phyloP scores from a whole-genome alignment of 2,888 invertebrate species.

The Tetrapedia diversipes region DNA sequence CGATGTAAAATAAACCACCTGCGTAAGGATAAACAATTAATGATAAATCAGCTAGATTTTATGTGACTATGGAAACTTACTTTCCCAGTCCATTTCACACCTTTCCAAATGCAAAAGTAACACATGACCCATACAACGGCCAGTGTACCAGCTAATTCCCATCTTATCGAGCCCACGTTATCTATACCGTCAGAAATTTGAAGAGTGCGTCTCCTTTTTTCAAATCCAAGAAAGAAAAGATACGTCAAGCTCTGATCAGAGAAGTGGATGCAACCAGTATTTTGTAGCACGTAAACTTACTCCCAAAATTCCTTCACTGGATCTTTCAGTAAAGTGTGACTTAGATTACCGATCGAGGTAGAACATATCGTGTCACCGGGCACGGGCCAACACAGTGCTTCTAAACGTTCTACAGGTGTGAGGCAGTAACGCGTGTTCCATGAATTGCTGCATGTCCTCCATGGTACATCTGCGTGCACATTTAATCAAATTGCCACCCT shows the following conservation, averaged over 20 bases:
- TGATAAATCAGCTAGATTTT: neutral
- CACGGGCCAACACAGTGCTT: constrained; percentile 88
- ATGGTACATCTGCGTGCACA: constrained; percentile 89
- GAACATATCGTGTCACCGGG: constrained; percentile 84
- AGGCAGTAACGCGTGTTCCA: constrained; percentile 98
- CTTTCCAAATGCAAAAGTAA: constrained; percentile 99
- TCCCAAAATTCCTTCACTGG: constrained; percentile 99
- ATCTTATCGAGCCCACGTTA: constrained; percentile 93
- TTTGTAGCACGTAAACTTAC: constrained; percentile 85
- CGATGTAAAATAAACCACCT: constrained; percentile 98
- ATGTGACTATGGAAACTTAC: constrained; percentile 79
- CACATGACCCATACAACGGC: constrained; percentile 97
- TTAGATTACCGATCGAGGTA: constrained; percentile 88
- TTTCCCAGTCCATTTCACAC: constrained; percentile 99
- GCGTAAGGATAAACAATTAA: constrained; percentile 48
- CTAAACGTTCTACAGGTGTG: constrained; percentile 91
- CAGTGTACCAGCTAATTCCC: constrained; percentile 97
- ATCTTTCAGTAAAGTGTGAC: constrained; percentile 89
- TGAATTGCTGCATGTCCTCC: constrained; percentile 95
- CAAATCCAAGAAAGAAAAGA: neutral
- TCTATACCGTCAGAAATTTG: constrained; percentile 97
- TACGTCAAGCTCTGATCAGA: neutral
- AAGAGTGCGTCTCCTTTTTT: constrained; percentile 93
- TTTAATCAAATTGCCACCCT: no score
- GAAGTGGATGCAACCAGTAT: neutral